A percentile compares a stretch with the other conserved stretches of the same genome.
phyloP scores from a whole-genome alignment of 2,797 vertebrate species.

The Amblyopsis hoosieri region DNA sequence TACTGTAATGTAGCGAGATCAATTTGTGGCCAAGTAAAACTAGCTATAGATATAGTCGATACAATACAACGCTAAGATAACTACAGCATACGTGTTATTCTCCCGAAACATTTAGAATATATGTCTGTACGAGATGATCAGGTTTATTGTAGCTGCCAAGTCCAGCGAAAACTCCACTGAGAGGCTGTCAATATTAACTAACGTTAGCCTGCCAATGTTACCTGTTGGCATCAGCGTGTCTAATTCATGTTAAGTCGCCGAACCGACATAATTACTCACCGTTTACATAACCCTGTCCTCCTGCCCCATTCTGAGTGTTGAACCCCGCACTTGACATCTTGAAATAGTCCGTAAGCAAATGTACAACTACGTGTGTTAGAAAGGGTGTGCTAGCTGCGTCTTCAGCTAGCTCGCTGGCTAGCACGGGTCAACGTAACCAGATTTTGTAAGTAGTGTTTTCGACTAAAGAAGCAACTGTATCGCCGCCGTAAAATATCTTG shows the following conservation, averaged over 20 bases:
- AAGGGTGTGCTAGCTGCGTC: constrained; percentile 66
- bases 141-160: too few species aligned
- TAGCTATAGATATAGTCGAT: constrained; percentile 23
- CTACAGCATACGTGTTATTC: neutral
- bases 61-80: constrained; percentile 15
- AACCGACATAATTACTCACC: constrained; percentile 76
- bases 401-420: constrained; percentile 54
- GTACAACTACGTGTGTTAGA: constrained; percentile 50
- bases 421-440: constrained; percentile 46
- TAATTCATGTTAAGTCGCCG: neutral
- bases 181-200: constrained; percentile 11
- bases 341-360: constrained; percentile 70
- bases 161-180: constrained; percentile 1
- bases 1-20: too few species aligned
- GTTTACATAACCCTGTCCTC: constrained; percentile 81
- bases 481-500: constrained; percentile 22
- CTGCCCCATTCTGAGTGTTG: constrained; percentile 82
- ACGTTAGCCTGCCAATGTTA: constrained; percentile 10
- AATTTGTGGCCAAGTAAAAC: neutral
- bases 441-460: constrained; percentile 18
- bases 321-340: constrained; percentile 80
- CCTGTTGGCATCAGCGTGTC: neutral
- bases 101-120: constrained; percentile 7
- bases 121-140: too few species aligned
- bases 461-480: constrained; percentile 17